Conservation (phyloP, 1,140 invertebrate species). For the Macrotrachela quadricornifera region DNA sequence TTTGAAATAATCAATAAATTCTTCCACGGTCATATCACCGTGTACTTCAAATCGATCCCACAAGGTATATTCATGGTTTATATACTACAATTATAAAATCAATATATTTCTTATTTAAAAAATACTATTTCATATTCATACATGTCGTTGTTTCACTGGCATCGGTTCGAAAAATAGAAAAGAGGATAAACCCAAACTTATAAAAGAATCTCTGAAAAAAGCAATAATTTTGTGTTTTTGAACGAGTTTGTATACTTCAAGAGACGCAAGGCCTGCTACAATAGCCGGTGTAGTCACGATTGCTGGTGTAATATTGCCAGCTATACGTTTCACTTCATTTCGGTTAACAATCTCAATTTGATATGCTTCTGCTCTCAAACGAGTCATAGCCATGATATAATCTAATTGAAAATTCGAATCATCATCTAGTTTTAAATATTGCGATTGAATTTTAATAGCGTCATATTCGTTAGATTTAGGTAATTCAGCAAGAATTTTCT, state of each 20-base stretch:
- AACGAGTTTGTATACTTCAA: conserved; percentile 67
- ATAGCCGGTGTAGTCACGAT: conserved; percentile 95
- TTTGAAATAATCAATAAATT: conserved; percentile 86
- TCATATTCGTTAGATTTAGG: too few relatives aligned
- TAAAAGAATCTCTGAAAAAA: conserved; percentile 80
- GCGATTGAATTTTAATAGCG: conserved; percentile 51
- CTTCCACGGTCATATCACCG: conserved; percentile 71
- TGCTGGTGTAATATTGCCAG: conserved; percentile 94
- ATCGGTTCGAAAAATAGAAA: conserved; percentile 91
- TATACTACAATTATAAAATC: too few relatives aligned
- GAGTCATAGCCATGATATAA: conserved; percentile 89
- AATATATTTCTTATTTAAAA: too few relatives aligned
- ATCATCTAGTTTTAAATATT: conserved; percentile 97
- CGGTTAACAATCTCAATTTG: conserved; percentile 75
- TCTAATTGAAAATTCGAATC: conserved; percentile 95
- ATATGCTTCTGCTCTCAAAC: conserved; percentile 83
- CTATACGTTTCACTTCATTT: conserved; percentile 88
- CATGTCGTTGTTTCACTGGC: conserved; percentile 66
- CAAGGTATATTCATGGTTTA: conserved; percentile 78
- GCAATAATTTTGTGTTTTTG: conserved; percentile 37
- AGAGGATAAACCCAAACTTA: conserved; percentile 84
- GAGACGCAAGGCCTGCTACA: conserved; percentile 70
- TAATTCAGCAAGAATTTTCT: too few relatives aligned
- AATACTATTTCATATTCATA: too few relatives aligned
- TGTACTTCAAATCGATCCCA: conserved; percentile 94